Percentiles rank a stretch among this genome's conserved stretches.
Conservation (phyloP, 2,888 invertebrate species). For the Timema podura region DNA sequence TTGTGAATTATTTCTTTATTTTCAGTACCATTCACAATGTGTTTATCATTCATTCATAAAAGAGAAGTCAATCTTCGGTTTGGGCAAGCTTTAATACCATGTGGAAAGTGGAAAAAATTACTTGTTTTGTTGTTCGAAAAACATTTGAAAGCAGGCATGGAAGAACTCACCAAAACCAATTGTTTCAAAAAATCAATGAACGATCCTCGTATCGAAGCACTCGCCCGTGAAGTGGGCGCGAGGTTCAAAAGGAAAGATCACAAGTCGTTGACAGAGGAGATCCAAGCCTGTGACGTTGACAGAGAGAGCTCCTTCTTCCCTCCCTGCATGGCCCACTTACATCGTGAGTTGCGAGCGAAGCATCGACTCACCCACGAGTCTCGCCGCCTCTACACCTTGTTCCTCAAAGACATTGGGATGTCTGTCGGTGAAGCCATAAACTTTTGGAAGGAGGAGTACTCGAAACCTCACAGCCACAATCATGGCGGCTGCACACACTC, state of each 20-base stretch:
- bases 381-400: slow-evolving; percentile 63
- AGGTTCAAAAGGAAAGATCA: slow-evolving; percentile 32
- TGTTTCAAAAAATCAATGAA: slow-evolving; percentile 24
- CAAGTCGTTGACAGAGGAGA: slow-evolving; percentile 24
- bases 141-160: slow-evolving; percentile 41
- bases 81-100: slow-evolving; percentile 53
- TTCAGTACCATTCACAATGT: slow-evolving; percentile 53
- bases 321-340: slow-evolving; percentile 62
- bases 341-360: slow-evolving; percentile 49
- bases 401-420: slow-evolving; percentile 68
- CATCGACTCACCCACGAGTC: slow-evolving; percentile 63
- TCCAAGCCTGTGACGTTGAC: slow-evolving; percentile 34
- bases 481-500: slow-evolving; percentile 51
- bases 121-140: slow-evolving; percentile 49
- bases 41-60: slow-evolving; percentile 51
- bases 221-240: slow-evolving; percentile 14
- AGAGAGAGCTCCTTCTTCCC: slow-evolving; percentile 48
- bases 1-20: slow-evolving; percentile 38
- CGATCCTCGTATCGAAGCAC: slow-evolving; percentile 38
- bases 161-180: slow-evolving; percentile 19
- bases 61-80: slow-evolving; percentile 51
- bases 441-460: slow-evolving; percentile 64
- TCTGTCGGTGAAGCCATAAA: slow-evolving; percentile 57
- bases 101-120: slow-evolving; percentile 54
- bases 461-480: slow-evolving; percentile 45